Base-by-base conservation (phyloP, 2,888 invertebrate species). In the Metalampra italica region DNA sequence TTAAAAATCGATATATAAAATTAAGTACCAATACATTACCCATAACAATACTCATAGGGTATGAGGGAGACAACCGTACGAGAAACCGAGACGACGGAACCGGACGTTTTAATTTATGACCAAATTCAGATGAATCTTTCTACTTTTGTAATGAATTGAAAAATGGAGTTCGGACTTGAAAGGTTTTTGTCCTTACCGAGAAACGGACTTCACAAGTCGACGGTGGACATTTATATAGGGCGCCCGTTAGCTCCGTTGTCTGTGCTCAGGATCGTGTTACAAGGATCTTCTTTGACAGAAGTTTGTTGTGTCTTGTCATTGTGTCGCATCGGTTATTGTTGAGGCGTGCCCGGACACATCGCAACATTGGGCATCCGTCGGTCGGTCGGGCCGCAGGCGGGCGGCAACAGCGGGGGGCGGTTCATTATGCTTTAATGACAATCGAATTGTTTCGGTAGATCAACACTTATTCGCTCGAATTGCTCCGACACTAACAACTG, bases 201-300 rank as follows among this genome's bases (percentile, higher is more conserved):
- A 88, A 89, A 75, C 71, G 80, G 88, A 89, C 88, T 86, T 81
- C 87, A 88, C 87, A 86, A 81, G 86, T 82, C 75, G 88, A 82
- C 77, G 56, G 69, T 54, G 66, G 71, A 74, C 71, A 61, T 71
- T 68, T 70, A 70, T 70, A 70, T 68, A 70, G 71, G 70, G 60
- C 52, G 71, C 59, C 75, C 71, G 78, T 76, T 78, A 74, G 71
- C 59, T 72, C 60, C 57, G 69, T 76, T 82, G 80, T 84, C 75
- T 79, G 76, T 75, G 72, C 63, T 66, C 64, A 55, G 65, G 71
- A 75, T 78, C 73, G 69, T 62, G 65, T 82, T 78, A 81, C 82
- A 77, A 74, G 75, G 75, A 77, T 78, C 68, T 70, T 68, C 71
- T 75, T 75, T 71, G 76, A 78, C 77, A 67, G 59, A 55, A 73